Base-by-base conservation (phyloP, 2,113 vertebrate species). In the Artemisiospiza belli region DNA sequence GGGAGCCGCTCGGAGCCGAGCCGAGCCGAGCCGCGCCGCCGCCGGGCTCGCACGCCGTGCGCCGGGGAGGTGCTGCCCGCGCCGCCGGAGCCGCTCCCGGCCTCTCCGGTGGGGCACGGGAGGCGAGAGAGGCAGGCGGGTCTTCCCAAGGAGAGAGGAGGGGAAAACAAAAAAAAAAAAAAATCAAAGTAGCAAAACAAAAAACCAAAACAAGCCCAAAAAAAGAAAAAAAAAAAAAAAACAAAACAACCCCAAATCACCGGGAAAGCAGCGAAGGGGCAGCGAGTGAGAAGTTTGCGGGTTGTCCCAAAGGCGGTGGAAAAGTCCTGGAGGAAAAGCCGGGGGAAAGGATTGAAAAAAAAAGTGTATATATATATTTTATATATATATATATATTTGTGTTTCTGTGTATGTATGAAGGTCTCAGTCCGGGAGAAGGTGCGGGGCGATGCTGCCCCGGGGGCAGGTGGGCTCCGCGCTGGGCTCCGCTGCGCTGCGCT, bases 401-500 rank as follows among this genome's bases (percentile, higher is more conserved):
- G 27, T 72, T 12, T 51, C 9, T 57, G 3, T 64, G 19, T 39
- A 1, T 20, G 39, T 88, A 11, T 78, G 12, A 24, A 33, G 68
- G 30, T 83, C 52, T 75, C 73, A 27, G 83, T 76, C 27, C 85
- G 41, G 39, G 7, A 8, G 79, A 89, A 89, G 86, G 84, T 72
- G 66, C 69, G 94, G 84, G 66, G 70, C 76, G 86, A 4, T 78
- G 83, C 94, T 59, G 76, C 63, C 82, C 91, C 95, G 97, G 96
- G 95, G 97, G 95, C 95, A 95, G 95, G 92, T 64, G 39, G 83
- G 93, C 62, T 94, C 64, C 86, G 67, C 58, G 25, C 87, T 62
- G 51, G 3, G 76, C 51, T 61, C 43, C 58, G 76, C 61, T 54
- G 43, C 37, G 46, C 47, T 46, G 44, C 44, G 52, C 86, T 83